These are phyloP conservation scores for Phodopus roborovskii DNA, from an alignment of 2,113 vertebrate genomes.

Conservation along the genomic window DNA sequence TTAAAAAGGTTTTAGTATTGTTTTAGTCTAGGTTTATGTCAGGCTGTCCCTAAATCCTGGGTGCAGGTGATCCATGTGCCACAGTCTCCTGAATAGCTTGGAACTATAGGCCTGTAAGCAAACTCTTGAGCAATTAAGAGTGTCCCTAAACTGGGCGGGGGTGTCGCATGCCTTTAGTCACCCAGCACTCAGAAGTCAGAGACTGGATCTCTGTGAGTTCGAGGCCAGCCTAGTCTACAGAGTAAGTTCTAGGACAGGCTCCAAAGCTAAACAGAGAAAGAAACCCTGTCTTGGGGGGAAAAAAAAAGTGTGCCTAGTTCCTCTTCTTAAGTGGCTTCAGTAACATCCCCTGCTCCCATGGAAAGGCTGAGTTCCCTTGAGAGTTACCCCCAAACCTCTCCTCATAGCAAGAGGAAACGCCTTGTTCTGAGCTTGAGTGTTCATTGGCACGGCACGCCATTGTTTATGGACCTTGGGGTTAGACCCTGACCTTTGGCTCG, in stretches of 20 bases:
- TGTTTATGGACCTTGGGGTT: background rate
- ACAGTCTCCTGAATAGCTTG: background rate
- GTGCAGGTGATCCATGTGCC: background rate
- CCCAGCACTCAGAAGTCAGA: no score
- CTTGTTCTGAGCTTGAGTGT: background rate
- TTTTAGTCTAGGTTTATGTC: background rate
- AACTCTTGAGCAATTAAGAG: conserved; percentile 41
- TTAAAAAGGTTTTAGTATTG: background rate
- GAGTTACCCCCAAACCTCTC: background rate
- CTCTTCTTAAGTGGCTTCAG: background rate
- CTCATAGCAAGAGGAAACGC: background rate
- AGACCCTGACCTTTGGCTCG: conserved; percentile 54
- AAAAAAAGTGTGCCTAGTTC: background rate
- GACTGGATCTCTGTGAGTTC: no score
- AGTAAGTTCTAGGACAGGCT: no score
- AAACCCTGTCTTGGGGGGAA: no score
- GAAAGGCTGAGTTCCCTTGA: background rate
- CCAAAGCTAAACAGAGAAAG: no score
- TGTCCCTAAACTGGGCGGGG: background rate
- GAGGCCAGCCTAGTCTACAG: no score
- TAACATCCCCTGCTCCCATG: background rate
- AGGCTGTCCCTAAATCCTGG: background rate
- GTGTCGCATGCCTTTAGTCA: no score
- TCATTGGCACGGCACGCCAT: conserved; percentile 2
- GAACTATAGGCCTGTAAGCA: background rate